phyloP scores from a whole-genome alignment of 53 echinoderm and acorn worm species.

The Antedon mediterranea region DNA sequence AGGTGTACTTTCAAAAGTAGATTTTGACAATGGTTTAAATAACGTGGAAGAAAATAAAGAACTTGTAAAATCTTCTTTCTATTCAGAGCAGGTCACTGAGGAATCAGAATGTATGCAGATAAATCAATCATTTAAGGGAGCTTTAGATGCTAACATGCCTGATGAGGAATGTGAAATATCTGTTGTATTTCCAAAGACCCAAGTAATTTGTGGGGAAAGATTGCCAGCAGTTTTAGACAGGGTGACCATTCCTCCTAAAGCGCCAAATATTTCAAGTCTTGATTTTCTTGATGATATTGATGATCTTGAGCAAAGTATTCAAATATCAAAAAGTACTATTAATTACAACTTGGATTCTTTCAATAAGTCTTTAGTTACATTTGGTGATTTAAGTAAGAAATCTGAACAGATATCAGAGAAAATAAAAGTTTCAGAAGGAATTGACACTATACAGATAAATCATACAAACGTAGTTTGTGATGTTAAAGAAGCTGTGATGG shows the following conservation, averaged over 20 bases:
- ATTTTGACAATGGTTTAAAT: too few species aligned
- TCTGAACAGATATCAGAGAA: neutral
- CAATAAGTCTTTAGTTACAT: neutral
- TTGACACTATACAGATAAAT: neutral
- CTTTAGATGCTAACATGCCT: neutral
- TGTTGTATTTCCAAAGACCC: slow-evolving; percentile 33
- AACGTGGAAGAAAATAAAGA: too few species aligned
- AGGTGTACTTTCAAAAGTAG: neutral
- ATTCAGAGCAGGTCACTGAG: too few species aligned
- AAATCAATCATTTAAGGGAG: neutral
- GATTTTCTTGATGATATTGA: slow-evolving; percentile 73
- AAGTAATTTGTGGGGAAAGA: neutral
- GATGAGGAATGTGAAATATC: slow-evolving; percentile 15
- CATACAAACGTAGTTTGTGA: neutral
- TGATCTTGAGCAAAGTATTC: neutral
- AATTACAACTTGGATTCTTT: neutral
- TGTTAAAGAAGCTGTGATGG: too few species aligned
- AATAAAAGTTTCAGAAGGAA: neutral
- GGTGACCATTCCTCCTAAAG: slow-evolving; percentile 38
- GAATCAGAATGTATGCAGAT: too few species aligned
- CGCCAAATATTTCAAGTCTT: slow-evolving; percentile 64
- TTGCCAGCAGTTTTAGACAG: neutral
- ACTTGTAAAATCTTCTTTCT: too few species aligned
- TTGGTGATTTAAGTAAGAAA: neutral
- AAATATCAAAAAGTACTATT: neutral